Conservation (phyloP, 2,888 invertebrate species). For the Eupithecia subumbrata region DNA sequence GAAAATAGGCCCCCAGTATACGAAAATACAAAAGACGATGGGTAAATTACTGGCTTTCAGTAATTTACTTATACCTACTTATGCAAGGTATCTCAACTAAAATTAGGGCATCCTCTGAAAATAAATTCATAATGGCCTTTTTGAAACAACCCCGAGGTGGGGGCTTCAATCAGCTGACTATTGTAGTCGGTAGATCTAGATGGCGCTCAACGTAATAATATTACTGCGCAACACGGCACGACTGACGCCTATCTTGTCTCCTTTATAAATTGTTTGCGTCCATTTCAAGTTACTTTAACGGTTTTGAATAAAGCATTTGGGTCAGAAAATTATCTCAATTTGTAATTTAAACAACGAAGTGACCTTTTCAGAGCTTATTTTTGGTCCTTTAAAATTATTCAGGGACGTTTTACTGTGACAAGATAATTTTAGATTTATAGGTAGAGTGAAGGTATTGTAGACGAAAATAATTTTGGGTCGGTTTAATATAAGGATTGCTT, state of each 20-base stretch:
- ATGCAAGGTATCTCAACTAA: background rate
- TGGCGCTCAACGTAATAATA: conserved; percentile 47
- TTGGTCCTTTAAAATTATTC: conserved; percentile 31
- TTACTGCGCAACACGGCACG: conserved; percentile 48
- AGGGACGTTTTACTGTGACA: conserved; percentile 22
- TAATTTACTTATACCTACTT: background rate
- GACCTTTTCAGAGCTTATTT: conserved; percentile 37
- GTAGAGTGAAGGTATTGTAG: background rate
- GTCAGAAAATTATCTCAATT: conserved; percentile 30
- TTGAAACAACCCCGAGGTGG: conserved; percentile 44
- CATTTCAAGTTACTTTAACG: conserved; percentile 35
- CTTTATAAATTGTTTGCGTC: conserved; percentile 50
- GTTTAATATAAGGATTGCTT: background rate
- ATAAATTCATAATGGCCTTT: conserved; percentile 44
- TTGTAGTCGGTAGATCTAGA: conserved; percentile 52
- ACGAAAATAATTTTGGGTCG: background rate
- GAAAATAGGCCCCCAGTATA: background rate
- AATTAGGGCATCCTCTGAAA: conserved; percentile 37
- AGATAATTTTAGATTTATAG: conserved; percentile 38
- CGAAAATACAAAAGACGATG: background rate
- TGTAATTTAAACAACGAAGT: conserved; percentile 29
- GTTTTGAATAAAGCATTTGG: conserved; percentile 25
- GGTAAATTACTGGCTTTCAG: background rate
- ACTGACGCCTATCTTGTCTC: conserved; percentile 51
- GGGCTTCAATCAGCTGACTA: conserved; percentile 48